These are phyloP conservation scores for Gymnosoma rotundatum DNA, from an alignment of 2,888 invertebrate genomes.

Conservation along the genomic window DNA sequence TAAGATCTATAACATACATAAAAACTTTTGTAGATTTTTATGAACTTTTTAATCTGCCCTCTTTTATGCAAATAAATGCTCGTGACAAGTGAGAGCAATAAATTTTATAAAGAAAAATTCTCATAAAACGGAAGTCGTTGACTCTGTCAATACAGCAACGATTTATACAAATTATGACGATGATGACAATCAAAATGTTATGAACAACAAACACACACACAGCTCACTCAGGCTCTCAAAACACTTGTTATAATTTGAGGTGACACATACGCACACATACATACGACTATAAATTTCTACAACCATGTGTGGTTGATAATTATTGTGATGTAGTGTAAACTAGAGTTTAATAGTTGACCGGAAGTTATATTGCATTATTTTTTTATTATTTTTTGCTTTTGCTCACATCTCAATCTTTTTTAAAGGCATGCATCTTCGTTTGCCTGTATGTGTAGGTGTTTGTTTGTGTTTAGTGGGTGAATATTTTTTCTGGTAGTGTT, in stretches of 20 bases:
- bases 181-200: constrained; percentile 39
- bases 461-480: constrained; percentile 60
- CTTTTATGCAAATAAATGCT: not conserved
- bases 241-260: not conserved
- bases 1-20: too few relatives aligned
- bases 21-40: not conserved
- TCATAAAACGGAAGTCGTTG: constrained; percentile 78
- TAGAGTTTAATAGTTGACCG: constrained; percentile 64
- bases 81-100: constrained; percentile 44
- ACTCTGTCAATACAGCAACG: constrained; percentile 73
- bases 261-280: not conserved
- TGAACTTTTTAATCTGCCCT: constrained; percentile 9
- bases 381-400: constrained; percentile 24
- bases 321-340: constrained; percentile 43
- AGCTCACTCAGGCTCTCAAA: not conserved
- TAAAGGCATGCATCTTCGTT: not conserved
- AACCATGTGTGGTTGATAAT: constrained; percentile 38
- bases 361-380: constrained; percentile 63
- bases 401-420: constrained; percentile 4
- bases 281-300: not conserved
- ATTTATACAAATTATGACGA: constrained; percentile 57
- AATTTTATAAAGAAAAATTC: constrained; percentile 49
- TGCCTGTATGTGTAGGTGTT: constrained; percentile 36
- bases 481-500: constrained; percentile 6
- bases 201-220: constrained; percentile 6